phyloP scores from a whole-genome alignment of 2,888 invertebrate genomes.

The Mythimna loreyi region DNA sequence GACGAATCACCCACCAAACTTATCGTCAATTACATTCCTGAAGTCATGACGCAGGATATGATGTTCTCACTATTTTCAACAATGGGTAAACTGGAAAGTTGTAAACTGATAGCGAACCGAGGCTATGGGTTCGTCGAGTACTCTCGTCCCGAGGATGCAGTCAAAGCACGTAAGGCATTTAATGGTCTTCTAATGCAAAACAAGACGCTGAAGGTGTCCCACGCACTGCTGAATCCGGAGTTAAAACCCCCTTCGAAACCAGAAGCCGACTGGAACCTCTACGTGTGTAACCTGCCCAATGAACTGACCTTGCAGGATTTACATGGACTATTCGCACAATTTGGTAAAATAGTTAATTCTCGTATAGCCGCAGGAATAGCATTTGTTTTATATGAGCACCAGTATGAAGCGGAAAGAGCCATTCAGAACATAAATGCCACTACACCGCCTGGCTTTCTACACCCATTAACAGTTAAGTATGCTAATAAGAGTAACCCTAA shows the following conservation, averaged over 20 bases:
- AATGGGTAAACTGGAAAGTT: constrained; percentile 91
- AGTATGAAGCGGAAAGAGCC: constrained; percentile 89
- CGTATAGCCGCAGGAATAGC: constrained; percentile 90
- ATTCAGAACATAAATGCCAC: constrained; percentile 88
- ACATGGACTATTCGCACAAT: constrained; percentile 90
- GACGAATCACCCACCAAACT: constrained; percentile 91
- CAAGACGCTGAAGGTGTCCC: constrained; percentile 90
- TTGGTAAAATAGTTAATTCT: constrained; percentile 90
- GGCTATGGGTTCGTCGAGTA: constrained; percentile 91
- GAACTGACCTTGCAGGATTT: constrained; percentile 91
- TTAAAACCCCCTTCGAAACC: constrained; percentile 89
- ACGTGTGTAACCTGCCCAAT: constrained; percentile 90
- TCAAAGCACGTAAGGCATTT: constrained; percentile 89
- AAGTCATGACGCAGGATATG: constrained; percentile 91
- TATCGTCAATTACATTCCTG: constrained; percentile 91
- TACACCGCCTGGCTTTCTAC: constrained; percentile 89
- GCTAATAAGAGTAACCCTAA: constrained; percentile 90
- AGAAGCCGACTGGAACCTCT: constrained; percentile 90
- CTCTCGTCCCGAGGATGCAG: constrained; percentile 88
- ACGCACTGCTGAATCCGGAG: constrained; percentile 89
- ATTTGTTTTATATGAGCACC: constrained; percentile 89
- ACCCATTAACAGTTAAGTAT: constrained; percentile 90
- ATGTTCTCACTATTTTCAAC: constrained; percentile 90
- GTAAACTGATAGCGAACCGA: constrained; percentile 90
- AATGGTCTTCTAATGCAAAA: constrained; percentile 90